These are phyloP conservation scores for Macrochelys suwanniensis DNA, from an alignment of 2,797 vertebrate genomes.

Conservation along the genomic window DNA sequence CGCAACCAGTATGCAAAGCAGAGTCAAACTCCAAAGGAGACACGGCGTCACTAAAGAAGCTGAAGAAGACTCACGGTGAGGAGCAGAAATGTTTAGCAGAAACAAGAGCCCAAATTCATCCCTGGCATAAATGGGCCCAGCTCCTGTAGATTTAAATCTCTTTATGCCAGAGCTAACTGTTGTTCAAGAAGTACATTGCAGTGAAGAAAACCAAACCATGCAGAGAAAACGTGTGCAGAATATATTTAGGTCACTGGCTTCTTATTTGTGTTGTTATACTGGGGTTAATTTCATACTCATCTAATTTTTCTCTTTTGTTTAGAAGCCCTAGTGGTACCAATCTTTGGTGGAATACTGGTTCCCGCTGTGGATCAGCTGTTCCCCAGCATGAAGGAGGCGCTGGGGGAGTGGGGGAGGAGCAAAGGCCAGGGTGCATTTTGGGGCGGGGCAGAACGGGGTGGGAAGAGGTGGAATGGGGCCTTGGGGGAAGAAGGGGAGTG, in stretches of 20 bases:
- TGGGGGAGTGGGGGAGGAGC: no score
- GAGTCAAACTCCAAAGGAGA: background rate
- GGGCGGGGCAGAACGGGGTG: no score
- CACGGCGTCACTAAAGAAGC: background rate
- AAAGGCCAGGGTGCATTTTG: no score
- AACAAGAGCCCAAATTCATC: background rate
- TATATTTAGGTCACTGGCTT: background rate
- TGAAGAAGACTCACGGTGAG: background rate
- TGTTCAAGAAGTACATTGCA: background rate
- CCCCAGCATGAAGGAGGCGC: no score
- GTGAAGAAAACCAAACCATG: background rate
- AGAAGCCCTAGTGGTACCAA: background rate
- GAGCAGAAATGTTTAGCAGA: background rate
- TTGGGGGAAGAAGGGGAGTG: no score
- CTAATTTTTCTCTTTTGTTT: slow-evolving; percentile 6
- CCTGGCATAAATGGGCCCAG: background rate
- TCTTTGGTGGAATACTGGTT: background rate
- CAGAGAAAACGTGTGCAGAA: fast-evolving
- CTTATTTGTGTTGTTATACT: background rate
- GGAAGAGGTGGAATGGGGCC: no score
- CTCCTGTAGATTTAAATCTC: slow-evolving; percentile 19
- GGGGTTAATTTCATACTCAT: background rate
- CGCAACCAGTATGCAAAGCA: background rate
- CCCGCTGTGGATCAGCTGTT: no score
- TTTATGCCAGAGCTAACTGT: background rate